Percentiles rank a stretch among this genome's conserved stretches.
These are phyloP conservation scores for Atta colombica DNA, from an alignment of 1,140 invertebrate species.

Conservation along the genomic window DNA sequence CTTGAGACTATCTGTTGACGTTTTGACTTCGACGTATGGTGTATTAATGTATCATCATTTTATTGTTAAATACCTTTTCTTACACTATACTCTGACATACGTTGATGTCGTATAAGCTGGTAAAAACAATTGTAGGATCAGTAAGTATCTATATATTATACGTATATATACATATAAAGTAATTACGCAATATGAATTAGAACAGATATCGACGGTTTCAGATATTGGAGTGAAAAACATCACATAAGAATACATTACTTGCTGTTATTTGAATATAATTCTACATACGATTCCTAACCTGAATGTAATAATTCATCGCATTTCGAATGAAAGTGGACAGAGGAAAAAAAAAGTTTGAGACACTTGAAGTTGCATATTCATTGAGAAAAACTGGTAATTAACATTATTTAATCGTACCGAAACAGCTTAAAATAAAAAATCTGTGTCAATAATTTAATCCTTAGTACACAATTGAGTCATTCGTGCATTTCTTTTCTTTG, in stretches of 20 bases:
- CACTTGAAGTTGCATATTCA: background rate
- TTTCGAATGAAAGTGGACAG: background rate
- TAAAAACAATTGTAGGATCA: background rate
- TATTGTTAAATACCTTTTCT: too few species aligned
- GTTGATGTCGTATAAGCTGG: background rate
- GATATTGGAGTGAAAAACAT: background rate
- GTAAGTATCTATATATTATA: background rate
- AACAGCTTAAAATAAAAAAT: background rate
- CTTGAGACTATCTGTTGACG: too few species aligned
- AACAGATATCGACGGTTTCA: background rate
- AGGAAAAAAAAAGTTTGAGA: background rate
- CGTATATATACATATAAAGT: background rate
- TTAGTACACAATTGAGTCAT: background rate
- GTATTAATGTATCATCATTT: too few species aligned
- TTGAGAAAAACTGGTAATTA: background rate
- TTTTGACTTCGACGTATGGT: too few species aligned
- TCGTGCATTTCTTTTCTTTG: too few species aligned
- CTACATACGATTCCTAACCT: background rate
- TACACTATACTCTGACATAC: too few species aligned
- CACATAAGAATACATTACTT: background rate
- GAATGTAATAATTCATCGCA: background rate
- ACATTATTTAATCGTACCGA: background rate
- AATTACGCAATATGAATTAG: background rate
- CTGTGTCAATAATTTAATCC: background rate
- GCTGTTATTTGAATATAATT: background rate